Evolutionary conservation across 2,888 invertebrate genomes (phyloP).

Genomic region (Tenthredo amoena): DNA sequence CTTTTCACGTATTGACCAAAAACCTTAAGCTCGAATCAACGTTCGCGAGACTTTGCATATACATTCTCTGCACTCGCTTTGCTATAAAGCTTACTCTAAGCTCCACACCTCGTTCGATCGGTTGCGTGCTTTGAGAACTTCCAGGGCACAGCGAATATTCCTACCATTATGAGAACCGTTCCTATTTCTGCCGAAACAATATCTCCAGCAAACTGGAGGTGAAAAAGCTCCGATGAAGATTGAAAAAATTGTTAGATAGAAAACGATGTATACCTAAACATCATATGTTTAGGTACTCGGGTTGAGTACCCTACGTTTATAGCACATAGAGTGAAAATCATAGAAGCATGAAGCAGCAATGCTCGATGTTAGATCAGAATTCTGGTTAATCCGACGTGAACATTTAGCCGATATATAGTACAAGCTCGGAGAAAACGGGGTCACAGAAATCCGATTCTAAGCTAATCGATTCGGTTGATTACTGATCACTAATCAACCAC

Average conservation of each 20-base stretch:
- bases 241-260: neutral
- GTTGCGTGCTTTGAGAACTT: neutral
- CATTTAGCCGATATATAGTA: neutral
- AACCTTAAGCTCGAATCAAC: slow-evolving; percentile 9
- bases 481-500: neutral
- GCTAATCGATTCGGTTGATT: slow-evolving; percentile 5
- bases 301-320: neutral
- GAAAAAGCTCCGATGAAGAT: neutral
- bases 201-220: too few relatives aligned
- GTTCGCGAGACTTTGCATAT: neutral
- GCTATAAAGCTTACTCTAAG: neutral
- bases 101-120: slow-evolving; percentile 2
- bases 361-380: neutral
- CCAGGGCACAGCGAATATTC: neutral
- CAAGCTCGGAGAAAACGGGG: neutral
- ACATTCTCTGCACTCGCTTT: neutral
- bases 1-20: slow-evolving; percentile 33
- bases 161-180: neutral
- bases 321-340: neutral
- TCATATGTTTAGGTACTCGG: too few relatives aligned
- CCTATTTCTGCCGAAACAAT: too few relatives aligned
- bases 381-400: neutral
- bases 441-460: slow-evolving; percentile 12
- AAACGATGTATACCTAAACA: too few relatives aligned
- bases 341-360: neutral